Conservation (phyloP, 2,113 vertebrate species). For the Holacanthus passer region DNA sequence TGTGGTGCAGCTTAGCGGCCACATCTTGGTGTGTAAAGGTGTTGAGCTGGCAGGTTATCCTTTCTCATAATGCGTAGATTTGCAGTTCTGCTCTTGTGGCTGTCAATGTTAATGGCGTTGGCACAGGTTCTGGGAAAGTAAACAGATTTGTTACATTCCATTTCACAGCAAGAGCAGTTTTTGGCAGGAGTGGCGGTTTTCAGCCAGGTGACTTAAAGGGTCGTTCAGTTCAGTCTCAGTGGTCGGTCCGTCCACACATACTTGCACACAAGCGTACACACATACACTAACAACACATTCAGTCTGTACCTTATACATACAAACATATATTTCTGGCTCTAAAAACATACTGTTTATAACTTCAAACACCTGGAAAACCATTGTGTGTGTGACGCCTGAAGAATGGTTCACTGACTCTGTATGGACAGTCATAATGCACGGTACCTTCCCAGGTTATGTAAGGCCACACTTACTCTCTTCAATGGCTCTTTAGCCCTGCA, state of each 20-base stretch:
- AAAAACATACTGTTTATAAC: constrained; percentile 15
- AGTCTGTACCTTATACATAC: neutral
- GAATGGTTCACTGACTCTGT: neutral
- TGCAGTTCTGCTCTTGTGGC: neutral
- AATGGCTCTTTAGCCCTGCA: constrained; percentile 6
- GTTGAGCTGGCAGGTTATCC: neutral
- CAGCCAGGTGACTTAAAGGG: constrained; percentile 62
- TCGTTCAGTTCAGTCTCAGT: constrained; percentile 62
- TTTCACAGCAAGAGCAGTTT: constrained; percentile 39
- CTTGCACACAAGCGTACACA: neutral
- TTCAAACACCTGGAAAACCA: constrained; percentile 46
- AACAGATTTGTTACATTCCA: constrained; percentile 64
- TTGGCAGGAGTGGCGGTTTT: constrained; percentile 49
- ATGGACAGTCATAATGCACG: neutral
- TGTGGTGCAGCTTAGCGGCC: no score
- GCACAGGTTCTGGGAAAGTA: constrained; percentile 56
- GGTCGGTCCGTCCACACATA: constrained; percentile 31
- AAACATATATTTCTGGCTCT: constrained; percentile 29
- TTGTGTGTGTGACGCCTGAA: constrained; percentile 32
- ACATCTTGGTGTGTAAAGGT: neutral
- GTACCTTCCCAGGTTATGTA: constrained; percentile 33
- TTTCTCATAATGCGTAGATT: neutral
- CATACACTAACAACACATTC: neutral
- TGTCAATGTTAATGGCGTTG: neutral
- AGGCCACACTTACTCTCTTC: constrained; percentile 19